These are phyloP conservation scores for Notolepis coatsorum DNA, from an alignment of 2,797 vertebrate genomes.

Conservation along the genomic window DNA sequence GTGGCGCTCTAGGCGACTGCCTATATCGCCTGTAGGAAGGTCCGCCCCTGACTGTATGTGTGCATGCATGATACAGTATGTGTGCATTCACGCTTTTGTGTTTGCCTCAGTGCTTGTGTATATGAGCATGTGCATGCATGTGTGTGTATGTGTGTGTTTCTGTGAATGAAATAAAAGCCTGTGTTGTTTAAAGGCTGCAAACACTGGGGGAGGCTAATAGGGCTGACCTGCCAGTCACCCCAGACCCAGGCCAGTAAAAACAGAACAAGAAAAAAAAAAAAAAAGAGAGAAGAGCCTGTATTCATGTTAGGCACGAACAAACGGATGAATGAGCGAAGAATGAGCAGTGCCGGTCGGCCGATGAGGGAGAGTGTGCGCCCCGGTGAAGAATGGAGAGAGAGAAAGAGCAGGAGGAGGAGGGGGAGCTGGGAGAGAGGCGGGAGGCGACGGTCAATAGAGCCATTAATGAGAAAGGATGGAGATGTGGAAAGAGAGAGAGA, in stretches of 20 bases:
- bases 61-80: neutral
- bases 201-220: slow-evolving; percentile 69
- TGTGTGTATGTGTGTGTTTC: slow-evolving; percentile 13
- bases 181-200: slow-evolving; percentile 55
- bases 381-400: slow-evolving; percentile 46
- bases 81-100: neutral
- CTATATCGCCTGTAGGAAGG: too few species aligned
- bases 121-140: neutral
- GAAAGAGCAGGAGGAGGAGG: slow-evolving; percentile 19
- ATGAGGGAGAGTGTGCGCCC: slow-evolving; percentile 51
- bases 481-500: too few species aligned
- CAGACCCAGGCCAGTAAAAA: slow-evolving; percentile 23
- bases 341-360: slow-evolving; percentile 44
- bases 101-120: neutral
- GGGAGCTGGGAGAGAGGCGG: slow-evolving; percentile 1
- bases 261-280: slow-evolving; percentile 63
- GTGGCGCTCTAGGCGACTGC: too few species aligned
- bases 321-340: slow-evolving; percentile 46
- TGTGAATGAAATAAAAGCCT: slow-evolving; percentile 57
- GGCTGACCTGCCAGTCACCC: slow-evolving; percentile 67
- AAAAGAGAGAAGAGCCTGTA: slow-evolving; percentile 30
- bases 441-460: slow-evolving; percentile 32
- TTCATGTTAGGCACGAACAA: slow-evolving; percentile 65
- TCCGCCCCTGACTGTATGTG: neutral
- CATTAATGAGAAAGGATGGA: slow-evolving; percentile 25